These are phyloP conservation scores for Ammodytes marinus DNA, from an alignment of 2,113 vertebrate genomes.

Conservation along the genomic window DNA sequence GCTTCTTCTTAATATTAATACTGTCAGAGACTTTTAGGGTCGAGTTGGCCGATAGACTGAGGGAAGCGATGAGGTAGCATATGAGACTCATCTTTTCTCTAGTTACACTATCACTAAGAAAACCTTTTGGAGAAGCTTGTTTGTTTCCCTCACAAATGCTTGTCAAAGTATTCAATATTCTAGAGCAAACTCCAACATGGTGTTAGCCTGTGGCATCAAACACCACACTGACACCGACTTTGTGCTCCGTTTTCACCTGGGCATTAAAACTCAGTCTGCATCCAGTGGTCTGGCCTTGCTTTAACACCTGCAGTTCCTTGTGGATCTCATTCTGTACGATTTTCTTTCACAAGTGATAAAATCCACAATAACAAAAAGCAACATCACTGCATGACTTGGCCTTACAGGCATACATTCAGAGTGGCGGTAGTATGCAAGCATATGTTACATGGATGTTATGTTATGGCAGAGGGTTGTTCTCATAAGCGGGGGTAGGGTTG, in stretches of 20 bases:
- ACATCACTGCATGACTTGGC: slow-evolving; percentile 55
- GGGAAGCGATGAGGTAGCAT: slow-evolving; percentile 76
- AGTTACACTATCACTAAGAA: slow-evolving; percentile 33
- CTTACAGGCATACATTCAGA: slow-evolving; percentile 55
- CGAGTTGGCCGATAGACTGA: slow-evolving; percentile 51
- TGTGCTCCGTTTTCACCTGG: not conserved
- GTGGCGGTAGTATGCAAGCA: slow-evolving; percentile 42
- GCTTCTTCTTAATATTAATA: slow-evolving; percentile 55
- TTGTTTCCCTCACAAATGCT: slow-evolving; percentile 18
- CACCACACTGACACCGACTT: not conserved
- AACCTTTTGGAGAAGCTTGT: slow-evolving; percentile 48
- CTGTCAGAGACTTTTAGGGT: slow-evolving; percentile 54
- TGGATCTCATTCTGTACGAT: not conserved
- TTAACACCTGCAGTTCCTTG: slow-evolving; percentile 3
- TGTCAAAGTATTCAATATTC: slow-evolving; percentile 1
- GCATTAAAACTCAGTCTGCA: slow-evolving; percentile 16
- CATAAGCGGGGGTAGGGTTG: not conserved
- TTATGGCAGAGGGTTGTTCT: slow-evolving; percentile 36
- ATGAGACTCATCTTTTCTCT: slow-evolving; percentile 44
- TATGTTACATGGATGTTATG: slow-evolving; percentile 45
- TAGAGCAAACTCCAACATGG: not conserved
- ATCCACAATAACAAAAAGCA: slow-evolving; percentile 52
- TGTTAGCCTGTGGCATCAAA: slow-evolving; percentile 15
- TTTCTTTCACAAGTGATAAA: slow-evolving; percentile 34
- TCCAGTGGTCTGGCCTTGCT: not conserved